Evolutionary conservation across 2,888 invertebrate species (phyloP), one percentile per base, ranked within the genome.

Genomic region (Apodemia zela): DNA sequence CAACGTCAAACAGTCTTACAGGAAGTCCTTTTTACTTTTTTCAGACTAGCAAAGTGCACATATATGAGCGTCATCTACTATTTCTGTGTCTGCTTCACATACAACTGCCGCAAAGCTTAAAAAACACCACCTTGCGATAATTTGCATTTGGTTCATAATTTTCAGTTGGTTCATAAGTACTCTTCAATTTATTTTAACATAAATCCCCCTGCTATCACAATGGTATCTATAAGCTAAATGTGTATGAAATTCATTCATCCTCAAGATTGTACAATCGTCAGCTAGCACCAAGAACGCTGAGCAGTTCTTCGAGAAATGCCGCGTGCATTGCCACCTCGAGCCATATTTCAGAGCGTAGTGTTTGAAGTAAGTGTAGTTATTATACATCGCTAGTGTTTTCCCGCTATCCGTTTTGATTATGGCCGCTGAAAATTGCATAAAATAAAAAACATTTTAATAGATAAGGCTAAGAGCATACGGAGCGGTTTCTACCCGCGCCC

Each of bases 291-390:
- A 51, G 29, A 63, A 69, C 0, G 74, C 73, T 2, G 61, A 64
- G 61, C 75, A 75, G 11, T 65, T 64, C 61, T 66, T 66, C 0
- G 72, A 72, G 68, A 67, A 70, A 38, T 76, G 73, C 13, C 69
- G 72, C 10, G 72, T 74, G 65, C 78, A 77, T 59, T 72, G 72
- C 75, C 75, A 77, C 17, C 75, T 68, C 0, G 63, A 59, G 3
- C 75, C 74, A 0, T 13, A 45, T 49, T 70, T 77, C 5, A 71
- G 35, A 0, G n/a, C 2, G 35, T 73, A 73, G 38, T 77, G 73
- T 57, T 65, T 71, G 64, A 57, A 72, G 58, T 68, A 76, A 0
- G 73, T 71, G 51, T 68, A 73, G 15, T 67, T 60, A 47, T 71
- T 68, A 51, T 70, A 59, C 69, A 74, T 68, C 1, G 70, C 73